Evolutionary conservation across 2,113 vertebrate genomes (phyloP), one percentile per base, ranked within the genome.

Genomic region (Gasterosteus aculeatus): DNA sequence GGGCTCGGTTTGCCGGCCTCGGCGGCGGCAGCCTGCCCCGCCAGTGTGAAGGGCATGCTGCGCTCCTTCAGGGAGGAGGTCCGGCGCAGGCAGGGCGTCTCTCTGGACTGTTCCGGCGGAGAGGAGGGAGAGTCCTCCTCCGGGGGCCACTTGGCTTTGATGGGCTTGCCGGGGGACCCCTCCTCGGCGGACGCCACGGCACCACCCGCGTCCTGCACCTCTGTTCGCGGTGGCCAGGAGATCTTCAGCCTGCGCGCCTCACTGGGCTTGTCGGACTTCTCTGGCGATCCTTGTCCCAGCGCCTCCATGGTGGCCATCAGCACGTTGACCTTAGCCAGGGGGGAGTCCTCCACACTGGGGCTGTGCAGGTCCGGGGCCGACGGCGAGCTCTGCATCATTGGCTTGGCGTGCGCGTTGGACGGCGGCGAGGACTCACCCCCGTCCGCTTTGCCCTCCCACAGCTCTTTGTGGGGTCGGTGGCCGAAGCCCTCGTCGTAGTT

Each of bases 401-500:
- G 33, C n/a, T 54, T 56, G 42, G 31, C 39, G 67, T 33, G 38
- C 7, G 67, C 72, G 92, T 0, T 39, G 74, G 64, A 80, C 81
- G 39, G 74, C 0, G 86, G 59, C 0, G 68, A 68, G 4, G 35
- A 14, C 15, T 96, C 96, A 0, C 90, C 92, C 0, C 71, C 81
- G 41, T 98, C 97, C 0, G 2, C 86, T 85, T 93, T 96, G 69
- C 92, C 88, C 79, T 93, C 94, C 98, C 97, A 99, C 67, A 98
- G 92, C 84, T 98, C 96, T 62, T 98, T 98, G 82, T 99, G 98
- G 10, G 96, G 97, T 64, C 95, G 97, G 91, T 95, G 96, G 12
- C 98, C 97, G 81, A 99, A 99, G 69, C 98, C 98, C 92, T 99
- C 98, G n/a, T 99, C 98, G 0, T 99, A 99, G 85, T 99, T 99